These are phyloP conservation scores for Micrastur ruficollis DNA, from an alignment of 2,797 vertebrate genomes.

Conservation along the genomic window DNA sequence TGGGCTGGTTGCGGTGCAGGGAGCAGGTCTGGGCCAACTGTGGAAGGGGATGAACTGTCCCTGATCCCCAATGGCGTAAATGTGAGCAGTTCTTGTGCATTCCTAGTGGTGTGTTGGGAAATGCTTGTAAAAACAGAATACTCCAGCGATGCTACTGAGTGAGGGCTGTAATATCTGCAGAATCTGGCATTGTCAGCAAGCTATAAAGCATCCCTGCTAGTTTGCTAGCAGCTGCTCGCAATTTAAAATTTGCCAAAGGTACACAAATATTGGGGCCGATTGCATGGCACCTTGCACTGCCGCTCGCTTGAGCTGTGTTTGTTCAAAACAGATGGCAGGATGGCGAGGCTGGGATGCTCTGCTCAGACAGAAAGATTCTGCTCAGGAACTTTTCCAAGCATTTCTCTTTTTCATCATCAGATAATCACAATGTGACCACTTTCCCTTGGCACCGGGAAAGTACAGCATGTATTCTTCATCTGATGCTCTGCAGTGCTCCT, in stretches of 20 bases:
- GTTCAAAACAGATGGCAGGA: background rate
- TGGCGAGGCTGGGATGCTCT: background rate
- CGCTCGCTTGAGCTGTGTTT: background rate
- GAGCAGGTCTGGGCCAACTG: background rate
- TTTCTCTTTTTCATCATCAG: background rate
- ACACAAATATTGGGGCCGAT: background rate
- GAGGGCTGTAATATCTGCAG: background rate
- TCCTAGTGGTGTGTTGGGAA: background rate
- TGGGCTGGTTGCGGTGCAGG: background rate
- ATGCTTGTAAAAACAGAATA: background rate
- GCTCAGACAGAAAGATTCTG: background rate
- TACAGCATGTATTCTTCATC: background rate
- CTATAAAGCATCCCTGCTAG: conserved; percentile 45
- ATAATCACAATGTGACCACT: background rate
- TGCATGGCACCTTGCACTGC: background rate
- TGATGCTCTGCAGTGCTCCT: background rate
- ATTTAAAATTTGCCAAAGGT: conserved; percentile 20
- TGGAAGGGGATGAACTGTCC: background rate
- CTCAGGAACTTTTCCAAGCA: background rate
- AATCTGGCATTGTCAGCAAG: conserved; percentile 39
- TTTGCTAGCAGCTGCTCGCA: conserved; percentile 45
- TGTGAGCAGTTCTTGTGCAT: background rate
- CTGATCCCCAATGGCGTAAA: background rate
- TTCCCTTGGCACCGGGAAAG: conserved; percentile 18
- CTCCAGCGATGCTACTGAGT: conserved; percentile 12